Evolutionary conservation across 2,113 vertebrate species (phyloP), one percentile per base, ranked within the genome.

Genomic region (Guaruba guarouba): DNA sequence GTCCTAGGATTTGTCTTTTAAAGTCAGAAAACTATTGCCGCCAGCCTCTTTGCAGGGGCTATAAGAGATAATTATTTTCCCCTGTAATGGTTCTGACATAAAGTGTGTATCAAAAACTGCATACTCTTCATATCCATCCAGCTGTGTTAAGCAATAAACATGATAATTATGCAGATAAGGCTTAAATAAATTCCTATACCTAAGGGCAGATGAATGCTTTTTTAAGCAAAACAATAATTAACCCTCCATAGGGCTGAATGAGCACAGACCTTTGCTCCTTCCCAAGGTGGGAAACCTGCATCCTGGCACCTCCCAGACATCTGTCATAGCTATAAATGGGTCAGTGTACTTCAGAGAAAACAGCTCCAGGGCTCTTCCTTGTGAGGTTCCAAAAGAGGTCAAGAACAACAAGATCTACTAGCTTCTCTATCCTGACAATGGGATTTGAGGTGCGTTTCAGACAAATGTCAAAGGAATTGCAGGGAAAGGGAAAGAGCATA

Each of bases 101-200:
- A 94, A 90, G 68, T 3, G 52, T 57, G 88, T 86, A 93, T 96
- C 93, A 94, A 97, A 96, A 97, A 93, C 92, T 96, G 96, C 94
- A 97, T 71, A 95, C 93, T 88, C 88, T 83, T 95, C 91, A 94
- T 87, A 96, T 95, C 88, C 90, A 95, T 92, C 96, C 94, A 96
- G 91, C 96, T 97, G 92, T 86, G 88, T 67, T 88, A 86, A 93
- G 90, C 90, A 96, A 97, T 95, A 95, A 96, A 94, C 83, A 94
- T 84, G 90, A 97, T 96, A 95, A 97, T 97, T 97, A 94, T 95
- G 96, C 92, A 94, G 87, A 95, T 96, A 97, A 95, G 82, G 92
- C 79, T 96, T 95, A 96, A 95, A 97, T 92, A 97, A 96, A 97
- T 95, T 96, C 88, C 74, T 96, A 87, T 15, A 95, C 92, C 94